Conservation (phyloP, 2,113 vertebrate genomes). For the Numenius arquata region DNA sequence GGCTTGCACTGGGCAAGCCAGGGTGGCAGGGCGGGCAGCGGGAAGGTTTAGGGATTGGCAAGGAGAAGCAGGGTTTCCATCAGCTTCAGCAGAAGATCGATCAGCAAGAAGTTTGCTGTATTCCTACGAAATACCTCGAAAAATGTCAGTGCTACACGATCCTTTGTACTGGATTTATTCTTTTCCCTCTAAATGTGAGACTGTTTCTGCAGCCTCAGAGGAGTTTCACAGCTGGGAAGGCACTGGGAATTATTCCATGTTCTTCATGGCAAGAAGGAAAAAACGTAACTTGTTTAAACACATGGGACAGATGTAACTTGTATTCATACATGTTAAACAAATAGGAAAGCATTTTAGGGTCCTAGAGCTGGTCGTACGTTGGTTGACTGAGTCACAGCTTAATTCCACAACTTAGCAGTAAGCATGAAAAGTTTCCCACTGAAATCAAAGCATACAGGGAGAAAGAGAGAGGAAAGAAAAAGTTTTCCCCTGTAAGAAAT, state of each 20-base stretch:
- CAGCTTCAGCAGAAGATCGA: neutral
- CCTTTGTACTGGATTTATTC: neutral
- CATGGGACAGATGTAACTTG: neutral
- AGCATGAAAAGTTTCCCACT: neutral
- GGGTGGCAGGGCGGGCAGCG: neutral
- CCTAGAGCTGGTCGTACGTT: neutral
- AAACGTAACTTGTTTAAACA: neutral
- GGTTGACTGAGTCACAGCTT: neutral
- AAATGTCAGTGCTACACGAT: neutral
- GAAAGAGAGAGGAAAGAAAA: neutral
- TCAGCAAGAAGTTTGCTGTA: neutral
- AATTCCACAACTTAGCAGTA: neutral
- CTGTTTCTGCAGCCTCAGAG: neutral
- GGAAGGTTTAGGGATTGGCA: fast-evolving
- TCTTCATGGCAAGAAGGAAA: neutral
- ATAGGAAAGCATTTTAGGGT: neutral
- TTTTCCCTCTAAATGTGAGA: neutral
- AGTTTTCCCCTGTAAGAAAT: constrained; percentile 37
- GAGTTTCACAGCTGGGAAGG: neutral
- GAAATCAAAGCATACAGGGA: neutral
- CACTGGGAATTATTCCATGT: neutral
- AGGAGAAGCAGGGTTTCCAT: neutral
- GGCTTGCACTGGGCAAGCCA: neutral
- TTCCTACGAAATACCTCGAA: neutral
- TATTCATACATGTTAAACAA: neutral